phyloP scores from a whole-genome alignment of 1,140 invertebrate genomes.

The Heterodera schachtii region DNA sequence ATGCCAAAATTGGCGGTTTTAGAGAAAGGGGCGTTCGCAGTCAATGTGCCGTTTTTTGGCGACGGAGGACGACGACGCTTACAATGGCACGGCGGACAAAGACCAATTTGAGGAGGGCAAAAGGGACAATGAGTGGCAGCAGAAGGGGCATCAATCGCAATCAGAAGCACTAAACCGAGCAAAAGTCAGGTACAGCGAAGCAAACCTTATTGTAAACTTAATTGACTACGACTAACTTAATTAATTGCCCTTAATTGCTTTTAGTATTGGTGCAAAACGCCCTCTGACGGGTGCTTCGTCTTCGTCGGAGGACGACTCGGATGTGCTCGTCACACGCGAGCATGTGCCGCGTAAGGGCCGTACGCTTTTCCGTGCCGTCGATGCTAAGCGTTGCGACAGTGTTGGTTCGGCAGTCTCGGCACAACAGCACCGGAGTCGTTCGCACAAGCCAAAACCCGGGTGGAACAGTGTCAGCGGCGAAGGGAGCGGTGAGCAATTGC shows the following conservation, averaged over 20 bases:
- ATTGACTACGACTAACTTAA: too few relatives aligned
- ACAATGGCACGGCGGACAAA: too few relatives aligned
- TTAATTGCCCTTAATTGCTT: neutral
- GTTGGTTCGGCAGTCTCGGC: neutral
- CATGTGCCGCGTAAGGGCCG: neutral
- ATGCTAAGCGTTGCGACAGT: too few relatives aligned
- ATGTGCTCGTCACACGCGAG: neutral
- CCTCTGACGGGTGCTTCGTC: neutral
- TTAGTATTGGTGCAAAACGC: neutral
- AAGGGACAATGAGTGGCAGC: too few relatives aligned
- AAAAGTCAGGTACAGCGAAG: too few relatives aligned
- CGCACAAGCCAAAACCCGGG: neutral
- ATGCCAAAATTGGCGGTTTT: neutral
- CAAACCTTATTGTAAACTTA: too few relatives aligned
- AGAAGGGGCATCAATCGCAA: too few relatives aligned
- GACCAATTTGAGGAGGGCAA: too few relatives aligned
- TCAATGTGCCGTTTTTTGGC: neutral
- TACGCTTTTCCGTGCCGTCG: neutral
- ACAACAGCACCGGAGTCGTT: neutral
- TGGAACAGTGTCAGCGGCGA: neutral
- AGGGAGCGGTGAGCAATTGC: neutral
- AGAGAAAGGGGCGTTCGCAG: neutral
- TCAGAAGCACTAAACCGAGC: too few relatives aligned
- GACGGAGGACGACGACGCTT: too few relatives aligned
- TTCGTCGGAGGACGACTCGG: neutral